These are phyloP conservation scores for Phania funesta DNA, from an alignment of 2,888 invertebrate species.

Conservation along the genomic window DNA sequence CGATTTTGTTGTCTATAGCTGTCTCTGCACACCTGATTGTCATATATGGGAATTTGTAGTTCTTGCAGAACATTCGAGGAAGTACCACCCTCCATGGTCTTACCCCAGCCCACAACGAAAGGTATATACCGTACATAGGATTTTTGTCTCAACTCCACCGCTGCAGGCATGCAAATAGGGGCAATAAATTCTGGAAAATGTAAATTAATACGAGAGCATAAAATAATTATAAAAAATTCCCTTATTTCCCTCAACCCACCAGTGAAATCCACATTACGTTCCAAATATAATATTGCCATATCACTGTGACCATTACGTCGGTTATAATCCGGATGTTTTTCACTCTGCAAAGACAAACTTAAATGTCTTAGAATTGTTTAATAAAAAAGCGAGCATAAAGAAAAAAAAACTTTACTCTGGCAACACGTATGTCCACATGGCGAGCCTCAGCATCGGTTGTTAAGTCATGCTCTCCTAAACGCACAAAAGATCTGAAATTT, in stretches of 20 bases:
- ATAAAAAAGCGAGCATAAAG: background rate
- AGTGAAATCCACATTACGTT: slow-evolving; percentile 82
- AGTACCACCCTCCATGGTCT: slow-evolving; percentile 82
- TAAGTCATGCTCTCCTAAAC: slow-evolving; percentile 90
- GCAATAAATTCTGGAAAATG: slow-evolving; percentile 82
- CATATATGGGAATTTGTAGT: slow-evolving; percentile 86
- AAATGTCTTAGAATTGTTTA: background rate
- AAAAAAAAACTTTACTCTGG: slow-evolving; percentile 73
- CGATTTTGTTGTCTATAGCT: slow-evolving; percentile 73
- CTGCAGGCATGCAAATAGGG: slow-evolving; percentile 88
- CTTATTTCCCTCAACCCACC: slow-evolving; percentile 78
- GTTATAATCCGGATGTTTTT: slow-evolving; percentile 74
- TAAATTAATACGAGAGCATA: background rate
- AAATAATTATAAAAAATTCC: background rate
- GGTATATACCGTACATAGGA: slow-evolving; percentile 83
- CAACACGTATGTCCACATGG: slow-evolving; percentile 83
- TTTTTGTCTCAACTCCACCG: slow-evolving; percentile 81
- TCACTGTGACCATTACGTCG: slow-evolving; percentile 84
- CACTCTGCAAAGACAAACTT: slow-evolving; percentile 68
- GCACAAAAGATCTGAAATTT: slow-evolving; percentile 80
- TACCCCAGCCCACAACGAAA: slow-evolving; percentile 86
- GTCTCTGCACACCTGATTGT: slow-evolving; percentile 83
- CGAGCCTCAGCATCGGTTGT: slow-evolving; percentile 83
- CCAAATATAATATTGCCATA: slow-evolving; percentile 87
- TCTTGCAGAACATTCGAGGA: slow-evolving; percentile 85